These are phyloP conservation scores for Acanthosoma haemorrhoidale DNA, from an alignment of 2,888 invertebrate species.

Conservation along the genomic window DNA sequence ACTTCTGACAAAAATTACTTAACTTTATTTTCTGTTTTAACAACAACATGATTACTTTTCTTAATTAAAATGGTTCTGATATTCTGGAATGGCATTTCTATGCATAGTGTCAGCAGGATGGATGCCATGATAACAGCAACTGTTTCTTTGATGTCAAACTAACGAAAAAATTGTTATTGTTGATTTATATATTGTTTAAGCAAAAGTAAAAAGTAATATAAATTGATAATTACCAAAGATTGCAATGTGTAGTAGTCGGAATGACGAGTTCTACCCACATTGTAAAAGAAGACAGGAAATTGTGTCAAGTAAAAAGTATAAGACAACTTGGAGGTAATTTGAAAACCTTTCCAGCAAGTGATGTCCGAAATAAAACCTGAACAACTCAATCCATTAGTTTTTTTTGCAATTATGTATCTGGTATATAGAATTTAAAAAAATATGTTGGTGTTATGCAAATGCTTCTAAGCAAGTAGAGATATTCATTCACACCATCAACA, in stretches of 20 bases:
- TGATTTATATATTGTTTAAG: neutral
- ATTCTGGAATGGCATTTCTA: slow-evolving; percentile 65
- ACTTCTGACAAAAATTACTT: neutral
- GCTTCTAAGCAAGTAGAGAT: too few species aligned
- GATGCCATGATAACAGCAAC: slow-evolving; percentile 55
- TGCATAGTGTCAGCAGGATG: slow-evolving; percentile 54
- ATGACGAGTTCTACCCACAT: slow-evolving; percentile 58
- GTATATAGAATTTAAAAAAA: too few species aligned
- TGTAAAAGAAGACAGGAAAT: slow-evolving; percentile 65
- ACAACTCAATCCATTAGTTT: slow-evolving; percentile 39
- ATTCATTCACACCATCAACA: too few species aligned
- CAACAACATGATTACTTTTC: neutral
- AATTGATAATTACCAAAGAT: slow-evolving; percentile 50
- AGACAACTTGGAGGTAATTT: slow-evolving; percentile 61
- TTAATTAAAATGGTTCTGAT: slow-evolving; percentile 46
- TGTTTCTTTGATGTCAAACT: slow-evolving; percentile 59
- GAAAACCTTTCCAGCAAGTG: slow-evolving; percentile 57
- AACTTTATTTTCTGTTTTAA: slow-evolving; percentile 9
- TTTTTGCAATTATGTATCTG: too few species aligned
- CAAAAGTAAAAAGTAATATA: slow-evolving; percentile 42
- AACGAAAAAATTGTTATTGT: slow-evolving; percentile 41
- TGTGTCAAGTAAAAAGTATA: slow-evolving; percentile 66
- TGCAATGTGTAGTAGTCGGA: slow-evolving; percentile 56
- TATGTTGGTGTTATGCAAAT: too few species aligned
- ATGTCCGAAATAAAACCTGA: slow-evolving; percentile 53